Base-by-base conservation (phyloP, 2,113 vertebrate species). In the Ammodytes dubius region DNA sequence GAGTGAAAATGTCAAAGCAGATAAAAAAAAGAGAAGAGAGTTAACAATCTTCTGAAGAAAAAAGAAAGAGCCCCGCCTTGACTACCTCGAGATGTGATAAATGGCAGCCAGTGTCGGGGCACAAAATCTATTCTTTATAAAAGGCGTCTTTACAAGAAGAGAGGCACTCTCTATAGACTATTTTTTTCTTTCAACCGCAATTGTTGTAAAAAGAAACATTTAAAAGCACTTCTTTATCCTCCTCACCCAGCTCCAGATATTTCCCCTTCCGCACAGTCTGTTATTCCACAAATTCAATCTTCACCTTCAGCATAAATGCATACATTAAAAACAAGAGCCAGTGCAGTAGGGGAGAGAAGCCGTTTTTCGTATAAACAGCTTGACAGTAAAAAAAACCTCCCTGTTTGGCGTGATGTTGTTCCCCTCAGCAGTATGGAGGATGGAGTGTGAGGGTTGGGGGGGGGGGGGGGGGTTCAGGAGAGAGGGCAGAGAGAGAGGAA, bases 401-500 rank as follows among this genome's bases (percentile, higher is more conserved):
- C 6, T 78, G 60, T 80, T 47, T 80, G 72, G 56, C 59, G 53
- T 63, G 50, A 69, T 68, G 71, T 39, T 70, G 27, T 27, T 27
- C 27, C 12, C 70, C 79, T 47, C 61, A 82, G 77, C 84, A 86
- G 85, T 72, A 75, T 74, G 81, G 82, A n/a, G 58, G 76, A 79
- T 12, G 68, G 74, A 61, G 66, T 9, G 52, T 50, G 68, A 57
- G 67, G 85, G 58, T 83, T 52, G 7, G 47, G 76, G 73, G 40
- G 4, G 49, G 43, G 53, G 73, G 4, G 53, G 43, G 53, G 60
- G 76, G 86, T 80, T 85, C 75, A 76, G 87, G 91, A 87, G 85
- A 84, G 63, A 64, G 67, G 83, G 78, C 71, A 86, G 71, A 54
- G 63, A 83, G 27, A 27, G 73, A 90, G 85, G 90, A 92, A 91